Conservation (phyloP, 2,113 vertebrate genomes). For the Pseudopodoces humilis region DNA sequence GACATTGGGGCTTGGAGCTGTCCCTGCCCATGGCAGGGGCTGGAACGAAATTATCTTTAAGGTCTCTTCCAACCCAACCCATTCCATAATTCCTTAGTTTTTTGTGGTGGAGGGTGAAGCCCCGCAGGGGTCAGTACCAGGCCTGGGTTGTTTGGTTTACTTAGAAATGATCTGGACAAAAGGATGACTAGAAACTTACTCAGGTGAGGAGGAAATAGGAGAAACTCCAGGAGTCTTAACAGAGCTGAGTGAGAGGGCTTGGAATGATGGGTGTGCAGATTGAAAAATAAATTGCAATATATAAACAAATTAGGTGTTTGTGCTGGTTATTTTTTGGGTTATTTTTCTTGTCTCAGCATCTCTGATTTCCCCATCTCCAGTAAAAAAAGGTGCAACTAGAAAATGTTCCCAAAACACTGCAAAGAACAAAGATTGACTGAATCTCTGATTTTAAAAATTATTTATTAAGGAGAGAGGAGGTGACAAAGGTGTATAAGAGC, state of each 20-base stretch:
- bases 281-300: background rate
- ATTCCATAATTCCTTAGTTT: background rate
- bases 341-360: background rate
- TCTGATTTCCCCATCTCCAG: background rate
- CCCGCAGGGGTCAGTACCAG: accelerated
- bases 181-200: background rate
- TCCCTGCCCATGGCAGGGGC: background rate
- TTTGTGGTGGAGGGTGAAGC: background rate
- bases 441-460: background rate
- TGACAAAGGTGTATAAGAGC: background rate
- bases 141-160: accelerated
- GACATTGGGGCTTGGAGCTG: background rate
- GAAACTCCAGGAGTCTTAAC: background rate
- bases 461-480: background rate
- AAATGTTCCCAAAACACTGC: background rate
- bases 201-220: accelerated
- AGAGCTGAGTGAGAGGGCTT: background rate
- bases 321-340: background rate
- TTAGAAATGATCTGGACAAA: background rate
- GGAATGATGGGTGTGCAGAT: background rate
- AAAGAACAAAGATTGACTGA: background rate
- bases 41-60: background rate
- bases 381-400: background rate
- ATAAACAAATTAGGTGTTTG: background rate
- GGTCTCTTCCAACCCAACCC: background rate